A percentile compares a stretch with the other conserved stretches of the same genome.
Conservation (phyloP, 1,140 invertebrate species). For the Bicyclus anynana region DNA sequence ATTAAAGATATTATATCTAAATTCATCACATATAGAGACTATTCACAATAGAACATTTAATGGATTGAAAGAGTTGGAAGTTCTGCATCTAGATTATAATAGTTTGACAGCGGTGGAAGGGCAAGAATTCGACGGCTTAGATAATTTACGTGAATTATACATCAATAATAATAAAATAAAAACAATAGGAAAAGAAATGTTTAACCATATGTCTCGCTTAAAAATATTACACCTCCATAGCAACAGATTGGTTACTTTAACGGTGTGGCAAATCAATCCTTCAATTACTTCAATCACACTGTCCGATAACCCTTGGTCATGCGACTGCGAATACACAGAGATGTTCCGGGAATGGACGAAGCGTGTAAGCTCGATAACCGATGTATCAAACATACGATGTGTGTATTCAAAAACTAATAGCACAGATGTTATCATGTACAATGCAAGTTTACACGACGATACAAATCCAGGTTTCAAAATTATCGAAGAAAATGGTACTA, state of each 20-base stretch:
- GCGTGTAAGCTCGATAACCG: slow-evolving; percentile 80
- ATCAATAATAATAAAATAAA: slow-evolving; percentile 90
- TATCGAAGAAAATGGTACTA: slow-evolving; percentile 74
- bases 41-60: slow-evolving; percentile 95
- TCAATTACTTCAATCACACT: slow-evolving; percentile 84
- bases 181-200: slow-evolving; percentile 87
- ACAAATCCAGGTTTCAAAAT: slow-evolving; percentile 79
- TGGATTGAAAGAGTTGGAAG: slow-evolving; percentile 88
- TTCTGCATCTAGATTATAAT: slow-evolving; percentile 90
- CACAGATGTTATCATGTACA: slow-evolving; percentile 78
- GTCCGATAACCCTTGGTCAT: slow-evolving; percentile 91
- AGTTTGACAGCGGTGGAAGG: slow-evolving; percentile 85
- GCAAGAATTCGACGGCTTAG: slow-evolving; percentile 88
- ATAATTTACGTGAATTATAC: slow-evolving; percentile 88
- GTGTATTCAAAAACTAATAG: slow-evolving; percentile 79
- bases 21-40: slow-evolving; percentile 89
- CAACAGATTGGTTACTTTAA: slow-evolving; percentile 85
- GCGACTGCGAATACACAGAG: slow-evolving; percentile 90
- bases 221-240: slow-evolving; percentile 85
- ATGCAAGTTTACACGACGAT: slow-evolving; percentile 77
- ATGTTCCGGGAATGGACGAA: slow-evolving; percentile 88
- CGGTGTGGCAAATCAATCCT: slow-evolving; percentile 86
- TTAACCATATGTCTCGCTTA: slow-evolving; percentile 83
- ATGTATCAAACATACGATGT: slow-evolving; percentile 80
- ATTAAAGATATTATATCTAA: slow-evolving; percentile 89